Conservation (phyloP, 1,140 invertebrate genomes). For the Euura saliciscinereae region DNA sequence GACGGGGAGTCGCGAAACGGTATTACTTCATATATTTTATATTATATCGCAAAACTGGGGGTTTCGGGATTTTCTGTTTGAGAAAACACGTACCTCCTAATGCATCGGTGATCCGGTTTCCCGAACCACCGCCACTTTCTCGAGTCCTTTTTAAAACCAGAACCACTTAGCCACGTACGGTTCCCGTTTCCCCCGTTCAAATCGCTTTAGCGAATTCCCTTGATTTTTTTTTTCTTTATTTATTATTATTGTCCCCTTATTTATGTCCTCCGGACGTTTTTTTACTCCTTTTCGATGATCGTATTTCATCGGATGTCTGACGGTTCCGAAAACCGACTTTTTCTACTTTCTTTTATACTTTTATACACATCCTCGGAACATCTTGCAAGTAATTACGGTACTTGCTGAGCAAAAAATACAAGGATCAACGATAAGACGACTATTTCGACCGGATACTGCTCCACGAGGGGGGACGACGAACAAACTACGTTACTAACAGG, state of each 20-base stretch:
- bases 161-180: slow-evolving; percentile 1
- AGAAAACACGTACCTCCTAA: slow-evolving; percentile 5
- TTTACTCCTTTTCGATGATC: background rate
- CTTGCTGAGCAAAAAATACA: too few relatives aligned
- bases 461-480: slow-evolving; percentile 1
- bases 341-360: background rate
- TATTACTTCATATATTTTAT: too few relatives aligned
- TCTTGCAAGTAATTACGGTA: slow-evolving; percentile 33
- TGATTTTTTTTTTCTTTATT: background rate
- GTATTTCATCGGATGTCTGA: too few relatives aligned
- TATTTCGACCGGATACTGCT: slow-evolving; percentile 24
- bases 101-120: background rate
- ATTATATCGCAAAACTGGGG: too few relatives aligned
- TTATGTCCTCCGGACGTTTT: background rate
- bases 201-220: background rate
- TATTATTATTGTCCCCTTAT: background rate
- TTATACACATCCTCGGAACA: too few relatives aligned
- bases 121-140: background rate
- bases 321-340: too few relatives aligned
- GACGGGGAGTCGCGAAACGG: too few relatives aligned
- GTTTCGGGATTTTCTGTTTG: background rate
- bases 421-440: slow-evolving; percentile 27
- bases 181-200: background rate
- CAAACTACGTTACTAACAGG: slow-evolving; percentile 28
- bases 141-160: background rate